A percentile compares a stretch with the other conserved stretches of the same genome.
phyloP scores from a whole-genome alignment of 2,888 invertebrate species.

The Uloborus plumipes region DNA sequence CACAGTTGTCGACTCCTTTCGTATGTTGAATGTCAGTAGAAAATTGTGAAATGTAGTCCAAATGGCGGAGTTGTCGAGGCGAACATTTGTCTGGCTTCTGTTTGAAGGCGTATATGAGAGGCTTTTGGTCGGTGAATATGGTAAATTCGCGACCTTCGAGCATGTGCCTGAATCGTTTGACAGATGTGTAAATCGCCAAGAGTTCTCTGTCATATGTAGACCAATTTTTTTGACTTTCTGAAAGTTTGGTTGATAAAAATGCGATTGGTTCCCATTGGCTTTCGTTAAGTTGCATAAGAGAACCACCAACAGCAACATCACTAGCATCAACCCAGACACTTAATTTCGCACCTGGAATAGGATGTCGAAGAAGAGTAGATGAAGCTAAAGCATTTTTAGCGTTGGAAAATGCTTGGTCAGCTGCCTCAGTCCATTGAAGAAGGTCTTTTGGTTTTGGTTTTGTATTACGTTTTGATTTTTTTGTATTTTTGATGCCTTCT shows the following conservation, averaged over 20 bases:
- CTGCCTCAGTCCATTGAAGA: too few relatives aligned
- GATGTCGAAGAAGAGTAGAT: background rate
- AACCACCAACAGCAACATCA: background rate
- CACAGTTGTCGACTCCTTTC: background rate
- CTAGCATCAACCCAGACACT: background rate
- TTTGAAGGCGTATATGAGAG: background rate
- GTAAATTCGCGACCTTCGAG: background rate
- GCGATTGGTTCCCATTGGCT: too few relatives aligned
- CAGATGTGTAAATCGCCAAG: background rate
- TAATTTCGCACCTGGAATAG: background rate
- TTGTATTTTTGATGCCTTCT: too few relatives aligned
- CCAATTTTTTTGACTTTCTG: conserved; percentile 1
- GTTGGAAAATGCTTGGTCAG: too few relatives aligned
- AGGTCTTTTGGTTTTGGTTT: too few relatives aligned
- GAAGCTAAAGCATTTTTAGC: background rate
- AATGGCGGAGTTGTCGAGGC: background rate
- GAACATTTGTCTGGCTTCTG: background rate
- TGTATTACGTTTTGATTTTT: too few relatives aligned
- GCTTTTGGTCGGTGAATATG: background rate
- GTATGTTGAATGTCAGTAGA: background rate
- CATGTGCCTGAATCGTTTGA: background rate
- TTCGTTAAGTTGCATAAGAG: background rate
- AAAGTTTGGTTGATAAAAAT: too few relatives aligned
- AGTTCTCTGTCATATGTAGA: background rate
- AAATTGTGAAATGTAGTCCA: conserved; percentile 1